A percentile compares a stretch with the other conserved stretches of the same genome.
Evolutionary conservation across 2,888 invertebrate genomes (phyloP).

Genomic region (Lithophane socia): DNA sequence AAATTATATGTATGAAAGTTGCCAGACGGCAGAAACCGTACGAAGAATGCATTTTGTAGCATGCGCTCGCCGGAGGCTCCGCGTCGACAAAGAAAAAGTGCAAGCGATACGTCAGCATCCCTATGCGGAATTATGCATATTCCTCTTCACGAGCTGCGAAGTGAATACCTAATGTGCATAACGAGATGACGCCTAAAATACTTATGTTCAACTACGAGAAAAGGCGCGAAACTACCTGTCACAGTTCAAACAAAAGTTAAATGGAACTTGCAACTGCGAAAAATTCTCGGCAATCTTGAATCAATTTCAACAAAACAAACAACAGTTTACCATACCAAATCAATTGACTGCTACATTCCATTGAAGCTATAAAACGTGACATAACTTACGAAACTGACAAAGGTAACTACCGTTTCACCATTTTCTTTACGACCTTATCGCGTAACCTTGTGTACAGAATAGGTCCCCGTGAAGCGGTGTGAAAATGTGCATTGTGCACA

Average conservation of each 20-base stretch:
- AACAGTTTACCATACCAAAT: constrained; percentile 35
- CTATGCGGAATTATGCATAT: constrained; percentile 68
- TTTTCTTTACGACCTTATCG: constrained; percentile 60
- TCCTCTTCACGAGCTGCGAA: constrained; percentile 49
- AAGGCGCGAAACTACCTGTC: neutral
- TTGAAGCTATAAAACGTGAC: constrained; percentile 53
- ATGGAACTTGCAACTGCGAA: too few species aligned
- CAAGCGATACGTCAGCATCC: constrained; percentile 71
- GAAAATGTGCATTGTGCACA: constrained; percentile 68
- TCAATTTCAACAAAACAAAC: constrained; percentile 36
- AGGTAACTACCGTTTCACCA: constrained; percentile 50
- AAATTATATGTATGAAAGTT: constrained; percentile 79
- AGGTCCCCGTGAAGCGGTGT: constrained; percentile 48
- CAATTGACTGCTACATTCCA: constrained; percentile 43
- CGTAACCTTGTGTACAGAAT: constrained; percentile 52
- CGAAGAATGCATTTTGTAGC: constrained; percentile 74
- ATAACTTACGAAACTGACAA: constrained; percentile 55
- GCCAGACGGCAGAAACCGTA: constrained; percentile 73
- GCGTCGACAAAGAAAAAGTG: constrained; percentile 75
- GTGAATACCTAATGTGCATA: constrained; percentile 58
- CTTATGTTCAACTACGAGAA: constrained; percentile 22
- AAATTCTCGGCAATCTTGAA: neutral
- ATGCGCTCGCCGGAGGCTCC: constrained; percentile 62
- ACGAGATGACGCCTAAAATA: constrained; percentile 49
- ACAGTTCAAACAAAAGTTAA: neutral